Percentiles rank a stretch among this genome's conserved stretches.
Conservation (phyloP, 1,140 invertebrate genomes). For the Hylaeus anthracinus region DNA sequence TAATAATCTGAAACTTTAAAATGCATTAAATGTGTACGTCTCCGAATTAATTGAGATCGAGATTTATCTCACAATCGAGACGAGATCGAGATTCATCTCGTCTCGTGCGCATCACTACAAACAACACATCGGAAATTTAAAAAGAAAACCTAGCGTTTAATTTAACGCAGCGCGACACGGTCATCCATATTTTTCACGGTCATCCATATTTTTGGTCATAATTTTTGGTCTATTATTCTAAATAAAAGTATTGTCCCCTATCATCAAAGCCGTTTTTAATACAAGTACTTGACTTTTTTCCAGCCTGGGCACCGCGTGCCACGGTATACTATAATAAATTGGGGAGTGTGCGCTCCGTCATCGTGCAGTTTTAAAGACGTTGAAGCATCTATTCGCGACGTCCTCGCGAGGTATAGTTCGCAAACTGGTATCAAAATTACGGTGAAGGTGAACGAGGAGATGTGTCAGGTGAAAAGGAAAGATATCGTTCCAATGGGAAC, state of each 20-base stretch:
- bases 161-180: too few relatives aligned
- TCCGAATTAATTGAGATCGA: too few relatives aligned
- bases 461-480: conserved; percentile 82
- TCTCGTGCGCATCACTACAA: too few relatives aligned
- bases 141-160: too few relatives aligned
- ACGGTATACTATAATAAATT: conserved; percentile 83
- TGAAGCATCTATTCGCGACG: conserved; percentile 80
- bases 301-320: conserved; percentile 86
- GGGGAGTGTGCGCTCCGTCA: conserved; percentile 84
- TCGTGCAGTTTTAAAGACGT: conserved; percentile 82
- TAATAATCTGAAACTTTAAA: too few relatives aligned
- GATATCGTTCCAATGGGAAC: conserved; percentile 74
- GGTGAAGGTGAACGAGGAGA: conserved; percentile 82
- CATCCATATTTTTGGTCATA: too few relatives aligned
- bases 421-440: conserved; percentile 80
- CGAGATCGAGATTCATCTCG: too few relatives aligned
- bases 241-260: not conserved
- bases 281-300: conserved; percentile 38
- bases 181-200: too few relatives aligned
- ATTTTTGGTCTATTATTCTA: not conserved
- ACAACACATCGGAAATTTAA: too few relatives aligned
- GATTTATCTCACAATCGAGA: too few relatives aligned
- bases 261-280: not conserved
- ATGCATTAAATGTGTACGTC: too few relatives aligned
- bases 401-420: conserved; percentile 75